Conservation (phyloP, 2,888 invertebrate species). For the Aphodius sticticus region DNA sequence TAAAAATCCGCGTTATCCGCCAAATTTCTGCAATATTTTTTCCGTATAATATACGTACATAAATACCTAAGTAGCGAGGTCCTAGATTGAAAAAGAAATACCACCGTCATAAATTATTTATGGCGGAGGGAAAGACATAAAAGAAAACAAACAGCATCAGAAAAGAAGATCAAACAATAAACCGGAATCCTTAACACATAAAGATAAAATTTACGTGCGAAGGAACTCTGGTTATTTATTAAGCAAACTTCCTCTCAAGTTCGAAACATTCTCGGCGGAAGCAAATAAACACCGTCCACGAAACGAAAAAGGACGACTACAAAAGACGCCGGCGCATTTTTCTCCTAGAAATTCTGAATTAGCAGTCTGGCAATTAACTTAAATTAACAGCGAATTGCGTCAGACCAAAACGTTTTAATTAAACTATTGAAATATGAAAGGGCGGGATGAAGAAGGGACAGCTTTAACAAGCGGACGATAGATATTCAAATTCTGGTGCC, state of each 20-base stretch:
- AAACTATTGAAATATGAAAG: constrained; percentile 24
- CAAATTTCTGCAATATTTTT: background rate
- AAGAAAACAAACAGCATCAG: background rate
- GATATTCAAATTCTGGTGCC: constrained; percentile 25
- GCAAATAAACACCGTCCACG: constrained; percentile 15
- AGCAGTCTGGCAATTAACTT: constrained; percentile 16
- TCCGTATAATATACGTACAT: background rate
- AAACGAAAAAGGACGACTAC: constrained; percentile 14
- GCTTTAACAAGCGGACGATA: constrained; percentile 22
- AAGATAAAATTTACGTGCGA: constrained; percentile 8
- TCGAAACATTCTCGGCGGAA: constrained; percentile 9
- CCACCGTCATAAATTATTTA: background rate
- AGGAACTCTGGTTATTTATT: constrained; percentile 14
- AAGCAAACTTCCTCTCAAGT: constrained; percentile 15
- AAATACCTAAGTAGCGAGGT: background rate
- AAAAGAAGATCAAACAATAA: constrained; percentile 17
- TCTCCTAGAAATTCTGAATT: constrained; percentile 8
- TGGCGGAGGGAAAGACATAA: background rate
- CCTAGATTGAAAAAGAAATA: background rate
- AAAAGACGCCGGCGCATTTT: constrained; percentile 6
- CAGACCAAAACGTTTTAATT: constrained; percentile 16
- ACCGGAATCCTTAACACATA: constrained; percentile 18
- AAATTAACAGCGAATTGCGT: constrained; percentile 17
- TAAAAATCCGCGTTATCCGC: too few relatives aligned
- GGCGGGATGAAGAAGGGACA: constrained; percentile 15